Base-by-base conservation (phyloP, 2,888 invertebrate species). In the Cephus pygmeus region DNA sequence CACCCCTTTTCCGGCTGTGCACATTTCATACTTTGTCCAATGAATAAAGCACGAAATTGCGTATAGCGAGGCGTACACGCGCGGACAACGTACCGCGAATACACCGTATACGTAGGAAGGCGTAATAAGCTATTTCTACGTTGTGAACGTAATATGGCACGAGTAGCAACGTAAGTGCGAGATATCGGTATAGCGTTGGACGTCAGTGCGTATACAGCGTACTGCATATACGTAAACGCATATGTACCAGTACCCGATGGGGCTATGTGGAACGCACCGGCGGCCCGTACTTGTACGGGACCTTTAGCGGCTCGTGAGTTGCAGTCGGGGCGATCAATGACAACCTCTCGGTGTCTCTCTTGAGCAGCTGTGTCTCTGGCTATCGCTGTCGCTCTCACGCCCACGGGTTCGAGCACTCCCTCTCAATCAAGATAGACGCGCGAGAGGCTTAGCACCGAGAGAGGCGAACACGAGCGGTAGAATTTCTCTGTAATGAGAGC, bases 351-450 rank as follows among this genome's bases (percentile, higher is more conserved):
- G 78, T 78, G 76, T 85, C 85, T 84, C 83, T 82, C 81, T 85
- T 82, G 77, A 73, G 71, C 79, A 76, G 79, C 76, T 76, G 75
- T 85, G 85, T 89, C 87, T 83, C 83, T 80, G 85, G 76, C 15
- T 34, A 74, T 82, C 82, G 78, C 81, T 79, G 80, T 85, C 84
- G 78, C 56, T 73, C 83, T 75, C 77, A 33, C 78, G 78, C 80
- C 34, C 78, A 68, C 76, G 4, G 30, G 36, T n/a, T 33, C 73
- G 34, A 81, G 83, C 84, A 84, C 87, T 88, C 89, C 88, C 89
- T 89, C 90, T 90, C 90, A 88, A 90, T 91, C 90, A 90, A 90
- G 90, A 90, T 90, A 90, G 90, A 89, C 89, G 88, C 85, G 89
- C 84, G 83, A 87, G 88, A 88, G 89, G 89, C 89, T 88, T 89